These are phyloP conservation scores for Agrochola lychnidis DNA, from an alignment of 2,888 invertebrate species.

Conservation along the genomic window DNA sequence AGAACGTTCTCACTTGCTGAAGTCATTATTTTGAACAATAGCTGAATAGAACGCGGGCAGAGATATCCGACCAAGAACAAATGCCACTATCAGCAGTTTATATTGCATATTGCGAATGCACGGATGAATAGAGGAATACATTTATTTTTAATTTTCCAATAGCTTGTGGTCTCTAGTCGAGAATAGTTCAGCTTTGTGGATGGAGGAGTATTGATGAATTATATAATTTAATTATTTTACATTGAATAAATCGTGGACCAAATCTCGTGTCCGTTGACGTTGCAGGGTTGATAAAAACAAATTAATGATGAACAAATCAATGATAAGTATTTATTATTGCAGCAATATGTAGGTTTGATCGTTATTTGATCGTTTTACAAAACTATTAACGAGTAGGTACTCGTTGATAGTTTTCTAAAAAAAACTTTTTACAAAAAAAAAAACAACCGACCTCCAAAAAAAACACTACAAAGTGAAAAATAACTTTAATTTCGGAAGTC, in stretches of 20 bases:
- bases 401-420: not conserved
- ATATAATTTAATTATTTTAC: not conserved
- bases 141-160: constrained; percentile 40
- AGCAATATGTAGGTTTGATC: constrained; percentile 2
- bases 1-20: constrained; percentile 16
- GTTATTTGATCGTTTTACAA: no score
- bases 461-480: no score
- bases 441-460: no score
- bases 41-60: constrained; percentile 22
- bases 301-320: constrained; percentile 18
- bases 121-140: constrained; percentile 17
- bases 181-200: not conserved
- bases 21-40: constrained; percentile 52
- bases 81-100: constrained; percentile 28
- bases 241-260: not conserved
- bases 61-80: constrained; percentile 32
- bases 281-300: constrained; percentile 26
- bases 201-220: not conserved
- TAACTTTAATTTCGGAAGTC: no score
- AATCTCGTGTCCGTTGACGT: not conserved
- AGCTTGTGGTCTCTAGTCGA: not conserved
- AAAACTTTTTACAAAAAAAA: no score
- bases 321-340: constrained; percentile 17
- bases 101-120: constrained; percentile 26
- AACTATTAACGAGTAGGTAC: no score